phyloP scores from a whole-genome alignment of 2,888 invertebrate species.

The Cephus runcator region DNA sequence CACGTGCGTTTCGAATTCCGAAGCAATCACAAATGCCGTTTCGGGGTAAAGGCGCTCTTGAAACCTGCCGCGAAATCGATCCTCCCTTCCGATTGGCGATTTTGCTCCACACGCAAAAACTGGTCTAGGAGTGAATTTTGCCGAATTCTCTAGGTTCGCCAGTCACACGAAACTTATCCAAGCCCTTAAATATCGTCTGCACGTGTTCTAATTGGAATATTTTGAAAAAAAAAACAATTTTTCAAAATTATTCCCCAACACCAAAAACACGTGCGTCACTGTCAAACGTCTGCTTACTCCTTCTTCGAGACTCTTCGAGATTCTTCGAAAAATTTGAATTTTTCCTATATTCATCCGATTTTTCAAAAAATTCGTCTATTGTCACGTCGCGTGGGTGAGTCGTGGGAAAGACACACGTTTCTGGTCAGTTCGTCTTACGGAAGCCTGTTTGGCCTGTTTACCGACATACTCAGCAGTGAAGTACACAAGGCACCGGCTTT shows the following conservation, averaged over 20 bases:
- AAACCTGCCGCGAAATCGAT: not conserved
- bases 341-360: not conserved
- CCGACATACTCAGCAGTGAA: not conserved
- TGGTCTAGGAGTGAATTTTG: not conserved
- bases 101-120: not conserved
- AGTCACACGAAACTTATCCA: not conserved
- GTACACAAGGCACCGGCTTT: not conserved
- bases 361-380: not conserved
- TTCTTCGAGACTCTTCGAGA: too few species aligned
- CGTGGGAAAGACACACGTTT: constrained; percentile 38
- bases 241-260: not conserved
- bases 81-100: not conserved
- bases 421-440: not conserved
- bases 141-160: not conserved
- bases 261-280: too few species aligned
- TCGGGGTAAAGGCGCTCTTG: not conserved
- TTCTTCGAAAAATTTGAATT: not conserved
- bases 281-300: not conserved
- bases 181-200: not conserved
- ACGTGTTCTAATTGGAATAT: not conserved
- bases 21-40: not conserved
- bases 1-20: constrained; percentile 36
- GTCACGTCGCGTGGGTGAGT: constrained; percentile 22
- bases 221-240: not conserved
- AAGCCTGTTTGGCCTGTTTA: not conserved